Percentiles rank a stretch among this genome's conserved stretches.
Evolutionary conservation across 2,888 invertebrate species (phyloP).

Genomic region (Acanthosepion pharaonis): DNA sequence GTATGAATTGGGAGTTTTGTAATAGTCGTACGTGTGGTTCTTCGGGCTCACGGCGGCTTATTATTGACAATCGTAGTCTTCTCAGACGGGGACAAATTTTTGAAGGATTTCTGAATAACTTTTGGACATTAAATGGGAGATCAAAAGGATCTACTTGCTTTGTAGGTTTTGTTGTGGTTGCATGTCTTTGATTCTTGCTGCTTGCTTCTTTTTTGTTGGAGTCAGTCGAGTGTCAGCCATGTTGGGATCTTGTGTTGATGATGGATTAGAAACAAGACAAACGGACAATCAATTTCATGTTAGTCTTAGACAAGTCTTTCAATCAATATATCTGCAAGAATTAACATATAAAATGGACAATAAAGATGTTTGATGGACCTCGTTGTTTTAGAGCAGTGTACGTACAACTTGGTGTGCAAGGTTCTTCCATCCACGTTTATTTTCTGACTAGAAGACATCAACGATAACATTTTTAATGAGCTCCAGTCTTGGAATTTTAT

Average conservation of each 20-base stretch:
- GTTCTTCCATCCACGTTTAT: slow-evolving; percentile 4
- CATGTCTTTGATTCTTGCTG: slow-evolving; percentile 25
- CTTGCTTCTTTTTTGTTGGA: slow-evolving; percentile 38
- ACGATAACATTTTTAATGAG: neutral
- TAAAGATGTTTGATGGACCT: neutral
- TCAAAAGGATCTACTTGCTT: neutral
- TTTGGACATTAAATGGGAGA: neutral
- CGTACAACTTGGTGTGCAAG: neutral
- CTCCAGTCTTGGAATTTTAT: neutral
- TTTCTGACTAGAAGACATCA: neutral
- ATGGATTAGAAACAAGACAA: slow-evolving; percentile 24
- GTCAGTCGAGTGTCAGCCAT: slow-evolving; percentile 38
- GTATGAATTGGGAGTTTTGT: neutral
- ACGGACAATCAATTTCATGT: neutral
- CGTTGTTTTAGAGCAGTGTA: neutral
- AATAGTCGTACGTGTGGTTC: neutral
- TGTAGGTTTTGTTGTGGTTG: neutral
- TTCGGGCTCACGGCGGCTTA: neutral
- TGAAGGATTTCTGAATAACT: neutral
- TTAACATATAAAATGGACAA: neutral
- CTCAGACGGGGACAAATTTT: neutral
- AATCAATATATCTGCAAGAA: neutral
- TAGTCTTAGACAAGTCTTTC: neutral
- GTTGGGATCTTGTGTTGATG: slow-evolving; percentile 38
- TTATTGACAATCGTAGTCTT: neutral